Evolutionary conservation across 2,888 invertebrate genomes (phyloP), one percentile per base, ranked within the genome.

Genomic region (Serripes groenlandicus): DNA sequence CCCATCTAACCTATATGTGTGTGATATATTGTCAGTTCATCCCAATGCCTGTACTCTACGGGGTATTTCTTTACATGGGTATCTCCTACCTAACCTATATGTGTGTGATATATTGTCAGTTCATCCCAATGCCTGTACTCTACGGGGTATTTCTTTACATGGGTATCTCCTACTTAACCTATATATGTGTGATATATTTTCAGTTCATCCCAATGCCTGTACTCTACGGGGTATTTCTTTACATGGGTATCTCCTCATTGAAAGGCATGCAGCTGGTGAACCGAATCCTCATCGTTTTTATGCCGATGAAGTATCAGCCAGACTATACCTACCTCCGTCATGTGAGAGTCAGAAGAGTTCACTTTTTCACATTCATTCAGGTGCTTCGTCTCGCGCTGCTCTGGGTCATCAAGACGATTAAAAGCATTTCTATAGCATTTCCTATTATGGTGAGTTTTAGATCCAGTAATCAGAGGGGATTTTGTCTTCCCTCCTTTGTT

Each of bases 231-330:
- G 99, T 99, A 54, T 99, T 99, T 95, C 96, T 99, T 18, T 99
- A 99, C 94, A 99, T 99, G 99, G 99, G 99, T 60, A 98, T 97
- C 37, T 98, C 98, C 37, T 98, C 99, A 0, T 95, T 99, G 34
- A 98, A 98, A 93, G 99, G 99, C 78, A 96, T 98, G 87, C 92
- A 99, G 95, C 97, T 99, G 95, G 98, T 99, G 93, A 98, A 99
- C 94, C 96, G 99, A 86, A 97, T 99, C 71, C 95, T 98, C 88
- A 98, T 99, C 82, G 97, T 99, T 96, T 97, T 99, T 87, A 99
- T 99, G 99, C 99, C 99, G 11, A 97, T 97, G 92, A 99, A 99
- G 95, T 99, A 99, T 95, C 99, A 99, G 94, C 99, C 99, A 0
- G 99, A 99, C 94, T 98, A 98, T 94, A 98, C 98, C 97, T 99